Percentiles rank a stretch among this genome's conserved stretches.
phyloP scores from a whole-genome alignment of 2,888 invertebrate species.

The Blera fallax region DNA sequence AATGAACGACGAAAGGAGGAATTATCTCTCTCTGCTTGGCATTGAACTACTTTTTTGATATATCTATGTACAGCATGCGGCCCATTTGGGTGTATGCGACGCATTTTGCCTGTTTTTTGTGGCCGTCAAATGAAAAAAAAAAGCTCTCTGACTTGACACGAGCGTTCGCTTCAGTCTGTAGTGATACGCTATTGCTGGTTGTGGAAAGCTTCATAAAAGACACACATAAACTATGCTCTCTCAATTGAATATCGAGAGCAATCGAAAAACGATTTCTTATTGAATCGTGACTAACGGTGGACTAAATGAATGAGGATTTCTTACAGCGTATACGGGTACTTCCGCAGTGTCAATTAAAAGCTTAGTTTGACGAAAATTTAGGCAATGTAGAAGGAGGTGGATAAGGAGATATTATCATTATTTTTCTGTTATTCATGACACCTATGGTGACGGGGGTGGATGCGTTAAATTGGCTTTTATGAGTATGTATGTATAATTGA shows the following conservation, averaged over 20 bases:
- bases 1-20: conserved; percentile 46
- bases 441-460: neutral
- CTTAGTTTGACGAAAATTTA: neutral
- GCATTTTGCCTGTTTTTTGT: conserved; percentile 19
- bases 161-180: neutral
- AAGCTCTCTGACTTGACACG: conserved; percentile 26
- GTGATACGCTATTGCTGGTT: neutral
- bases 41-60: conserved; percentile 59
- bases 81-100: conserved; percentile 17
- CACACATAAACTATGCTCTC: neutral
- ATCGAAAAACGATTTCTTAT: conserved; percentile 39
- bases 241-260: neutral
- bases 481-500: neutral
- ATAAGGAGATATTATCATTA: neutral
- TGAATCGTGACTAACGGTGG: conserved; percentile 33
- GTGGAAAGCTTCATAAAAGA: conserved; percentile 1
- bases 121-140: neutral
- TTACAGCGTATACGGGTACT: conserved; percentile 6
- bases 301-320: neutral
- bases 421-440: conserved; percentile 1
- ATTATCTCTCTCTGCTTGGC: conserved; percentile 45
- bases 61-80: conserved; percentile 25
- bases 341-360: conserved; percentile 39
- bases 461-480: neutral
- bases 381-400: neutral